Evolutionary conservation across 1,140 invertebrate species (phyloP).

Genomic region (Euwallacea similis): DNA sequence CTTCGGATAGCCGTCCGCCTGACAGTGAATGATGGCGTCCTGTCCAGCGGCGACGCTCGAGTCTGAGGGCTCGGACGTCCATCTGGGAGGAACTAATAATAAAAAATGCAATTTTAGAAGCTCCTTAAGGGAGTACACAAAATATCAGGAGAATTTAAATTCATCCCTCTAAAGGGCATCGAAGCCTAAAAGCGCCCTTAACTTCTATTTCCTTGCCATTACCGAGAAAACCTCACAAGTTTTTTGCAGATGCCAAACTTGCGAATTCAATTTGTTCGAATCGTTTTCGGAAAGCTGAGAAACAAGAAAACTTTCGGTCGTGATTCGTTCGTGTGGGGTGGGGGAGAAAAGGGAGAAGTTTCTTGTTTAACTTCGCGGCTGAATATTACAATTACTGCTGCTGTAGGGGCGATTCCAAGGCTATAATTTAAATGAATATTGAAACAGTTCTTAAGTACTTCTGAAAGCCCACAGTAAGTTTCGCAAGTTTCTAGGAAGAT

Average conservation of each 20-base stretch:
- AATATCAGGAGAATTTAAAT: not conserved
- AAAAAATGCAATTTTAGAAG: not conserved
- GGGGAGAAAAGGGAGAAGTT: too few relatives aligned
- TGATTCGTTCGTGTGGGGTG: too few relatives aligned
- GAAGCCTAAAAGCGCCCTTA: conserved; percentile 5
- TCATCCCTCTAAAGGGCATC: not conserved
- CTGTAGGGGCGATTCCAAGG: too few relatives aligned
- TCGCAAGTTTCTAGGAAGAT: too few relatives aligned
- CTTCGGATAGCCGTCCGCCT: conserved; percentile 87
- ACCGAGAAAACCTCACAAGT: not conserved
- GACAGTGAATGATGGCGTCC: conserved; percentile 82
- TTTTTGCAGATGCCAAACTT: conserved; percentile 8
- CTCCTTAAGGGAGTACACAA: not conserved
- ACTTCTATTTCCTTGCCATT: conserved; percentile 3
- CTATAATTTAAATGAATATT: too few relatives aligned
- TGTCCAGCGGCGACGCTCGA: conserved; percentile 82
- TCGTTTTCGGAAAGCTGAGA: not conserved
- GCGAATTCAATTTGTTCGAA: conserved; percentile 25
- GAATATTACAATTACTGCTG: too few relatives aligned
- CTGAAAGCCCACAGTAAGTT: too few relatives aligned
- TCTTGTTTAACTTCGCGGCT: too few relatives aligned
- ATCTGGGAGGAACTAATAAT: conserved; percentile 82
- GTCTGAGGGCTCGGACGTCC: conserved; percentile 87
- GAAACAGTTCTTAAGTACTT: too few relatives aligned
- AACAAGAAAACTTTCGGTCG: conserved; percentile 18